Base-by-base conservation (phyloP, 2,113 vertebrate species). In the Urocolius indicus region DNA sequence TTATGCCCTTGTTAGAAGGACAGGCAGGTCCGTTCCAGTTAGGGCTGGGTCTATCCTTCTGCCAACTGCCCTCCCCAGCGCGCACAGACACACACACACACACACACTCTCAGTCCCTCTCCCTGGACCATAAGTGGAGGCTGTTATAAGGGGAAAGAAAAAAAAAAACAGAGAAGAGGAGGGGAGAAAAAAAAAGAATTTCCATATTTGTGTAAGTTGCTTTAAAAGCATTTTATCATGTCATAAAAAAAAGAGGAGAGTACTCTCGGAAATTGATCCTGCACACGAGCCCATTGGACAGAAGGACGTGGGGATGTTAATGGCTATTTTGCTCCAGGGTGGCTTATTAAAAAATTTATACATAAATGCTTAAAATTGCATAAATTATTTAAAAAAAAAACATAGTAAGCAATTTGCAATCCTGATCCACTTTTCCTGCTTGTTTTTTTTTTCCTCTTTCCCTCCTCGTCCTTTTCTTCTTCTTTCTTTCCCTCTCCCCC, bases 311-410 rank as follows among this genome's bases (percentile, higher is more conserved):
- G 97, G 97, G 98, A 99, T 99, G 99, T 99, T 99, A 99, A 99
- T 99, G 99, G 99, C 99, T 99, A 99, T 99, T 99, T 99, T 99
- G 99, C 99, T 99, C 98, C 99, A 94, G 98, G 99, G 99, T 98
- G 98, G 99, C 99, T 99, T 99, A 99, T 99, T 99, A 99, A 99
- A 99, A 99, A 99, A 99, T 99, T 99, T 99, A 99, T 99, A 99
- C 99, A 99, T 99, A 99, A 99, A 99, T 99, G 99, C 99, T 99
- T 98, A 99, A 99, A 99, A 99, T 99, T 99, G 99, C 99, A 99
- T 99, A 99, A 99, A 99, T 99, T 99, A 99, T 99, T 99, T 97
- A 99, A 98, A 99, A 99, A 99, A 98, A 94, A 97, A 98, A 98
- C 98, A 98, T 97, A 99, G 99, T 99, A 99, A 99, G 99, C 99